Conservation (phyloP, 2,888 invertebrate species). For the Glyphotaelius pellucidus region DNA sequence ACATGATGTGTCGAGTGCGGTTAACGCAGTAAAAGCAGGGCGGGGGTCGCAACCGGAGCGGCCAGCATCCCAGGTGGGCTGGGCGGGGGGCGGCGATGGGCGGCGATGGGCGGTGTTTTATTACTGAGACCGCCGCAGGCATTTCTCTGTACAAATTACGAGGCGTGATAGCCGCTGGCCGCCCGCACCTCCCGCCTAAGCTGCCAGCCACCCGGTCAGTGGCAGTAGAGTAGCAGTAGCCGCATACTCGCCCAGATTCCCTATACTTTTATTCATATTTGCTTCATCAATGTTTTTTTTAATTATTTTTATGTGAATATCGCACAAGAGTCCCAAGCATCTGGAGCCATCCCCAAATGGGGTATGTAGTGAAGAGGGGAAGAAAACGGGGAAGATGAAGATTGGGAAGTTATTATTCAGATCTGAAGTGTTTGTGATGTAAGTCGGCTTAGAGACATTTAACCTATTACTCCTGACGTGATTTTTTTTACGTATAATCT, state of each 20-base stretch:
- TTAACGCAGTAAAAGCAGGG: slow-evolving; percentile 17
- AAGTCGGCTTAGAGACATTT: too few relatives aligned
- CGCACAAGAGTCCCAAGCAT: too few relatives aligned
- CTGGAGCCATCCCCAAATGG: too few relatives aligned
- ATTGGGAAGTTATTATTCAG: too few relatives aligned
- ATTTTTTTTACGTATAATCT: too few relatives aligned
- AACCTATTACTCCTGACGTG: too few relatives aligned
- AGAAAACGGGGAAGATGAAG: too few relatives aligned
- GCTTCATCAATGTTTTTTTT: neutral
- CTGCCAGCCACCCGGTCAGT: slow-evolving; percentile 13
- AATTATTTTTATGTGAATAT: neutral
- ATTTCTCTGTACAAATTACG: slow-evolving; percentile 63
- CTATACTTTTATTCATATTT: neutral
- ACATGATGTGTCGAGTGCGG: slow-evolving; percentile 45
- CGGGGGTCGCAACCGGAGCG: slow-evolving; percentile 43
- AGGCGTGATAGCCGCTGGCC: slow-evolving; percentile 59
- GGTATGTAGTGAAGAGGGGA: too few relatives aligned
- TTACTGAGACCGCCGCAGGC: slow-evolving; percentile 58
- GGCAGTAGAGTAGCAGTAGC: neutral
- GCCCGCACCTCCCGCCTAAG: slow-evolving; percentile 32
- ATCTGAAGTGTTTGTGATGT: too few relatives aligned
- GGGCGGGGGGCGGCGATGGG: slow-evolving; percentile 61
- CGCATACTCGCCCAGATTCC: neutral
- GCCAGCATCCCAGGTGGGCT: slow-evolving; percentile 62
- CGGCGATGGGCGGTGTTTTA: slow-evolving; percentile 53